phyloP scores from a whole-genome alignment of 2,888 invertebrate genomes.

The Ischnus inquisitorius region DNA sequence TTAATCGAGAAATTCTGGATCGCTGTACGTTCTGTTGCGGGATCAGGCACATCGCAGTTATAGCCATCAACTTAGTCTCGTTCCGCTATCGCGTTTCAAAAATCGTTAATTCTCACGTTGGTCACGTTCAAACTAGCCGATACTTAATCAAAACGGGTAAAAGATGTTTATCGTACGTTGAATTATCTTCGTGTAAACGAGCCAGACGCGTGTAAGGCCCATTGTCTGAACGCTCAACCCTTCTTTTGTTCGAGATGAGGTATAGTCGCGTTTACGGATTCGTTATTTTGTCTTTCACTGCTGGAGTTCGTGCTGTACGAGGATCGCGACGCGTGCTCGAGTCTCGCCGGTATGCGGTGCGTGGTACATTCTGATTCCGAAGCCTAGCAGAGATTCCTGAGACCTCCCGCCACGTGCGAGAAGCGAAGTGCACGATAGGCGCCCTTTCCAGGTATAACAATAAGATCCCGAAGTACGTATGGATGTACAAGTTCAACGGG shows the following conservation, averaged over 20 bases:
- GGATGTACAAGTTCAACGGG: slow-evolving; percentile 27
- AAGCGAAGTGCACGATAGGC: slow-evolving; percentile 30
- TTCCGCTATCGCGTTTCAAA: slow-evolving; percentile 28
- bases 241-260: slow-evolving; percentile 76
- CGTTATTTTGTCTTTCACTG: slow-evolving; percentile 73
- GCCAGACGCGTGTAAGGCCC: slow-evolving; percentile 71
- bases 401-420: slow-evolving; percentile 71
- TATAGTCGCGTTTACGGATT: slow-evolving; percentile 73
- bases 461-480: slow-evolving; percentile 10
- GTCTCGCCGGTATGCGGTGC: slow-evolving; percentile 24
- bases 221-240: slow-evolving; percentile 77
- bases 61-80: background rate
- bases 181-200: slow-evolving; percentile 79
- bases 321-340: slow-evolving; percentile 59
- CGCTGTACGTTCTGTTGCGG: background rate
- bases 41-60: background rate
- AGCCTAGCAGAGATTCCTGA: slow-evolving; percentile 24
- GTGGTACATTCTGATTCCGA: slow-evolving; percentile 30
- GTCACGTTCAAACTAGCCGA: slow-evolving; percentile 32
- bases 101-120: slow-evolving; percentile 25
- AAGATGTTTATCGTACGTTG: slow-evolving; percentile 75
- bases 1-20: background rate
- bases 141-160: slow-evolving; percentile 48
- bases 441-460: slow-evolving; percentile 17
- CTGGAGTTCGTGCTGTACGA: slow-evolving; percentile 51